phyloP scores from a whole-genome alignment of 2,888 invertebrate species.

The Crepidodera aurea region DNA sequence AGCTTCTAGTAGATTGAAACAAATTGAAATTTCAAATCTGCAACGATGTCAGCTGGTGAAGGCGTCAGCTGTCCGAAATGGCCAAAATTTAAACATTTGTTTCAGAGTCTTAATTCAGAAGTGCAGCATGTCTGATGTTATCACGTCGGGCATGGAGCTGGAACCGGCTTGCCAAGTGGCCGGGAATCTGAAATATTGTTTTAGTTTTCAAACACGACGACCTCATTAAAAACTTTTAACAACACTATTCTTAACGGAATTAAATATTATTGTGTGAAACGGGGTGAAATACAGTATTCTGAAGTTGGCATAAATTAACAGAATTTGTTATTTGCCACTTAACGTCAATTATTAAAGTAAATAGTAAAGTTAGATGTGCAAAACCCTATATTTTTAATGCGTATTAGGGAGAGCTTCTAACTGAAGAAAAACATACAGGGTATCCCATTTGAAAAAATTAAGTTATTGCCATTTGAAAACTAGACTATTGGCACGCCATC shows the following conservation, averaged over 20 bases:
- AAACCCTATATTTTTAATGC: too few relatives aligned
- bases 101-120: slow-evolving; percentile 43
- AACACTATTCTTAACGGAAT: neutral
- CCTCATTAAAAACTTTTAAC: slow-evolving; percentile 17
- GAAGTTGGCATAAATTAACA: too few relatives aligned
- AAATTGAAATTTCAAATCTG: slow-evolving; percentile 37
- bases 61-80: slow-evolving; percentile 43
- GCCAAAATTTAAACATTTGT: slow-evolving; percentile 47
- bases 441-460: too few relatives aligned
- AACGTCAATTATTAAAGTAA: too few relatives aligned
- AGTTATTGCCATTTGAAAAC: too few relatives aligned
- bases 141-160: slow-evolving; percentile 19
- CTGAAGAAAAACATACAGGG: too few relatives aligned
- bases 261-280: too few relatives aligned
- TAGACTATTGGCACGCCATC: too few relatives aligned
- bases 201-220: slow-evolving; percentile 12
- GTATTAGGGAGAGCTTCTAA: too few relatives aligned
- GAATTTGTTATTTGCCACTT: too few relatives aligned
- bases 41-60: slow-evolving; percentile 43
- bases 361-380: too few relatives aligned
- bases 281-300: too few relatives aligned
- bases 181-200: slow-evolving; percentile 14
- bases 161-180: slow-evolving; percentile 11
- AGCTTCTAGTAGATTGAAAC: slow-evolving; percentile 1
- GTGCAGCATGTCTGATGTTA: slow-evolving; percentile 36